Evolutionary conservation across 1,140 invertebrate species (phyloP).

Genomic region (Drosophila tsacasi): DNA sequence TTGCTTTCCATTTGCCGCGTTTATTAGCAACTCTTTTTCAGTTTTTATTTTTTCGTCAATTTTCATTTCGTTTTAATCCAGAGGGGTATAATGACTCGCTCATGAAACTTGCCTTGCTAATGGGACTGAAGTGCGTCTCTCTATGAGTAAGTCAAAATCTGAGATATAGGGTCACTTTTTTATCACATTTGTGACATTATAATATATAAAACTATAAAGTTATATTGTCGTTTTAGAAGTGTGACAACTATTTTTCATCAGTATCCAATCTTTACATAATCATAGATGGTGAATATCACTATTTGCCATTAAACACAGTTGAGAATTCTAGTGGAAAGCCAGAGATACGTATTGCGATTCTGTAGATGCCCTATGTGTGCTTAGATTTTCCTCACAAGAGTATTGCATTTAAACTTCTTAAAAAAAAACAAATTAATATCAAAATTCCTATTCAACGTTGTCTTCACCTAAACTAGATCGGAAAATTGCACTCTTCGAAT

Average conservation of each 20-base stretch:
- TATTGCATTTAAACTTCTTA: not conserved
- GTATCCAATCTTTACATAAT: not conserved
- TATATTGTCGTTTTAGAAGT: not conserved
- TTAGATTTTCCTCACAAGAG: not conserved
- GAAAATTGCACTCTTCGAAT: not conserved
- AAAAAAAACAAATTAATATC: not conserved
- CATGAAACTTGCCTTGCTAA: conserved; percentile 42
- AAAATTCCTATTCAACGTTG: no score
- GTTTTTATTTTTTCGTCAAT: conserved; percentile 26
- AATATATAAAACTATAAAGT: not conserved
- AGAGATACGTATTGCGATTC: no score
- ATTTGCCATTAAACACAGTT: no score
- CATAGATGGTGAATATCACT: not conserved
- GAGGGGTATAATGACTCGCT: conserved; percentile 56
- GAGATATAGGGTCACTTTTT: conserved; percentile 18
- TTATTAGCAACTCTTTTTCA: conserved; percentile 55
- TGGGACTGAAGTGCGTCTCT: not conserved
- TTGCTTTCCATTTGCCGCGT: conserved; percentile 70
- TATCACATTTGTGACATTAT: not conserved
- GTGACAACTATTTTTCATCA: no score
- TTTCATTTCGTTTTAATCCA: conserved; percentile 34
- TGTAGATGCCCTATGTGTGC: no score
- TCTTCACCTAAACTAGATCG: not conserved
- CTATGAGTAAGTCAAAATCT: not conserved
- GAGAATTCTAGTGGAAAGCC: no score